Conservation (phyloP, 2,888 invertebrate species). For the Heterodera filipjevi region DNA sequence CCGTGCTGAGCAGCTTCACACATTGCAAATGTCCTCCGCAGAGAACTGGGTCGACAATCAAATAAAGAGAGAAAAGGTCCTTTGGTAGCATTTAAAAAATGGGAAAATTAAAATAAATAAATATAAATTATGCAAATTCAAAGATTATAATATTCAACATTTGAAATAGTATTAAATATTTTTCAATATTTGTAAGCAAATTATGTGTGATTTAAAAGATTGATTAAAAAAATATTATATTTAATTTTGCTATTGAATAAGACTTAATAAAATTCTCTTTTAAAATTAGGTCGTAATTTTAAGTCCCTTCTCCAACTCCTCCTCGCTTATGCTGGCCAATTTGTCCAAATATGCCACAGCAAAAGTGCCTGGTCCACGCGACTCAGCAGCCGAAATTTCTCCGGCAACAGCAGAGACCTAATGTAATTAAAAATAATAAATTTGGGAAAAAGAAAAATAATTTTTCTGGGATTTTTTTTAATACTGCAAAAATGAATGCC, state of each 20-base stretch:
- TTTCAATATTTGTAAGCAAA: too few species aligned
- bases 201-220: too few species aligned
- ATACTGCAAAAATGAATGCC: too few species aligned
- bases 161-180: too few species aligned
- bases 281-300: background rate
- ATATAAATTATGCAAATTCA: too few species aligned
- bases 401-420: constrained; percentile 4
- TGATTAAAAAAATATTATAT: too few species aligned
- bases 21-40: background rate
- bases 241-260: too few species aligned
- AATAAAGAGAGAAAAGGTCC: background rate
- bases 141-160: too few species aligned
- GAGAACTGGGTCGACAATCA: constrained; percentile 9
- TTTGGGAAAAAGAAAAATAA: background rate
- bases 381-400: constrained; percentile 1
- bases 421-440: background rate
- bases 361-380: constrained; percentile 20
- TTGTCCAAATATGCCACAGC: constrained; percentile 20
- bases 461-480: too few species aligned
- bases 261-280: too few species aligned
- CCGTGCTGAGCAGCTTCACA: background rate
- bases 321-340: background rate
- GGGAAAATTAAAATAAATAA: background rate
- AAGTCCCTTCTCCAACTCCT: background rate
- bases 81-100: background rate